phyloP scores from a whole-genome alignment of 2,113 vertebrate species.

The Periophthalmus modestus region DNA sequence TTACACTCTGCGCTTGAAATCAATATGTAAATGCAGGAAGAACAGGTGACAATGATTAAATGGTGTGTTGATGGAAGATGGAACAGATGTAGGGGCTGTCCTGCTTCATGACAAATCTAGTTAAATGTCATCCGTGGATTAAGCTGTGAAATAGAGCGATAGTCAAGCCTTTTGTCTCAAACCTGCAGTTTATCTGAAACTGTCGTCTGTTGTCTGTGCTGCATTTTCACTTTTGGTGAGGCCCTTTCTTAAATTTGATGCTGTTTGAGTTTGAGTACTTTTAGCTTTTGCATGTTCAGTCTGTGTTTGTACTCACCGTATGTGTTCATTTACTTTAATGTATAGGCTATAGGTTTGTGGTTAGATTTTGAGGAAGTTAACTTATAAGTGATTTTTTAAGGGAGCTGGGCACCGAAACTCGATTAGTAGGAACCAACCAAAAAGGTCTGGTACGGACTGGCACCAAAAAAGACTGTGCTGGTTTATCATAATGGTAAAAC shows the following conservation, averaged over 20 bases:
- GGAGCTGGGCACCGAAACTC: no score
- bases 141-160: conserved; percentile 4
- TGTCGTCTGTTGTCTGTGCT: neutral
- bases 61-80: neutral
- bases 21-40: neutral
- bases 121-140: conserved; percentile 4
- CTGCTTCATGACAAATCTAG: conserved; percentile 5
- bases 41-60: neutral
- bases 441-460: no score
- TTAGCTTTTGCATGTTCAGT: neutral
- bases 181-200: neutral
- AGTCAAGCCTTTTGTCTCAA: neutral
- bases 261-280: neutral
- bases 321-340: neutral
- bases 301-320: neutral
- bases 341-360: neutral
- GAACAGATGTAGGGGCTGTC: neutral
- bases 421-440: no score
- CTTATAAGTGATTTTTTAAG: no score
- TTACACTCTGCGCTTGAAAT: neutral
- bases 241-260: neutral
- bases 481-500: no score
- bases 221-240: neutral
- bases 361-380: neutral
- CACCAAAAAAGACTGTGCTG: no score